phyloP scores from a whole-genome alignment of 2,888 invertebrate species.

The Tuta absoluta region DNA sequence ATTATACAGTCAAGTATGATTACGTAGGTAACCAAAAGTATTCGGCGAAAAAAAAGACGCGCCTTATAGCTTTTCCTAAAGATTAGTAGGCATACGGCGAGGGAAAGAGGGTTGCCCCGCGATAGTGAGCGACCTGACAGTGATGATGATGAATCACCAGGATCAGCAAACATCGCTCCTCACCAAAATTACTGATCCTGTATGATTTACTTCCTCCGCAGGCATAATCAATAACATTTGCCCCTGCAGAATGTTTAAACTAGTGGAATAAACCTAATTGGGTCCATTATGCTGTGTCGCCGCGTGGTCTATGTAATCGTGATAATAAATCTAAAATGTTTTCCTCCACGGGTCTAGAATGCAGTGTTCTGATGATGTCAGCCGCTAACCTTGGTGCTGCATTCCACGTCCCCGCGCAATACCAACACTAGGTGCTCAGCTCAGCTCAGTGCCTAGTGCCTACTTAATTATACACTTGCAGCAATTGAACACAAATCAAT shows the following conservation, averaged over 20 bases:
- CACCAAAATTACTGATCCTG: slow-evolving; percentile 15
- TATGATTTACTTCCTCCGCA: slow-evolving; percentile 16
- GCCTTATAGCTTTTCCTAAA: slow-evolving; percentile 9
- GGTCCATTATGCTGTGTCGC: slow-evolving; percentile 32
- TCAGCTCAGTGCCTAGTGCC: too few relatives aligned
- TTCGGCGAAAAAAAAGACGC: background rate
- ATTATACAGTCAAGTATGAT: background rate
- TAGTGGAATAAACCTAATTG: slow-evolving; percentile 18
- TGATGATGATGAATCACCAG: slow-evolving; percentile 25
- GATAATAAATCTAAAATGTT: slow-evolving; percentile 38
- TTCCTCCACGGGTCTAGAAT: slow-evolving; percentile 41
- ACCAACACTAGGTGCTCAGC: background rate
- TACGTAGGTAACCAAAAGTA: background rate
- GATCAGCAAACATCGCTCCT: slow-evolving; percentile 20
- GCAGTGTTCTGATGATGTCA: slow-evolving; percentile 60
- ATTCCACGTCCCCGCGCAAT: slow-evolving; percentile 46
- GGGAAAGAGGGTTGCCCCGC: slow-evolving; percentile 17
- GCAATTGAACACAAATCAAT: slow-evolving; percentile 60
- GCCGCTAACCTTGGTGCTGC: slow-evolving; percentile 63
- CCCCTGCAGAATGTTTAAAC: slow-evolving; percentile 16
- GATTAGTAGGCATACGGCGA: slow-evolving; percentile 14
- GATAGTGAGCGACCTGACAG: slow-evolving; percentile 21
- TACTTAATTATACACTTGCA: slow-evolving; percentile 45
- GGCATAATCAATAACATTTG: slow-evolving; percentile 7
- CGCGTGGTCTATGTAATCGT: slow-evolving; percentile 36